Percentiles rank a stretch among this genome's conserved stretches.
These are phyloP conservation scores for Minunthozetes semirufus DNA, from an alignment of 2,888 invertebrate genomes.

Conservation along the genomic window DNA sequence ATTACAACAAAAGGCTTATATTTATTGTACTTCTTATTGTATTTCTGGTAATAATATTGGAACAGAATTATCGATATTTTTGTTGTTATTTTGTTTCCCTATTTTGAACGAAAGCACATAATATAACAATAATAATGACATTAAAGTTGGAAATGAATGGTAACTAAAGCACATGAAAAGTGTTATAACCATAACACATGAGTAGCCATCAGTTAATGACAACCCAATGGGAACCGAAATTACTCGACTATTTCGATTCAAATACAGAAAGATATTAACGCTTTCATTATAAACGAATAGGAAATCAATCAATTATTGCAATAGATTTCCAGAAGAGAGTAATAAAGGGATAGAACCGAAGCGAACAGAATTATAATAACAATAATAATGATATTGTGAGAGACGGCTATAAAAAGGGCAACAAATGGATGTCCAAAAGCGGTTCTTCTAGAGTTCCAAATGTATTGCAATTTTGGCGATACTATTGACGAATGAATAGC, in stretches of 20 bases:
- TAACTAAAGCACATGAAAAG: constrained; percentile 16
- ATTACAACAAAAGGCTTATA: no score
- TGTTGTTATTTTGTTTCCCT: constrained; percentile 19
- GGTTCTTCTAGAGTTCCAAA: background rate
- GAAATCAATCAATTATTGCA: constrained; percentile 30
- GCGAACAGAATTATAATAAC: background rate
- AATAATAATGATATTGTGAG: constrained; percentile 18
- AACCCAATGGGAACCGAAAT: background rate
- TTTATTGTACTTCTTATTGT: no score
- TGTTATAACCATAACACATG: background rate
- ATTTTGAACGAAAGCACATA: background rate
- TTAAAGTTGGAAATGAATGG: constrained; percentile 12
- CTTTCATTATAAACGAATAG: constrained; percentile 24
- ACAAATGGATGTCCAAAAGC: background rate
- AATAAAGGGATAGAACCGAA: background rate
- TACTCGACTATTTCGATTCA: background rate
- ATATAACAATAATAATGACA: constrained; percentile 7
- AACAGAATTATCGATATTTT: background rate
- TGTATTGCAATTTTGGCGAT: background rate
- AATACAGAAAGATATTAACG: background rate
- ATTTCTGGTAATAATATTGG: background rate
- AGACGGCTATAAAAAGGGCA: constrained; percentile 8
- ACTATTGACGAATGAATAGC: constrained; percentile 14
- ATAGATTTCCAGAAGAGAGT: background rate
- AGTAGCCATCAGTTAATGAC: background rate